phyloP scores from a whole-genome alignment of 2,113 vertebrate genomes.

The Pelvicachromis taeniatus region DNA sequence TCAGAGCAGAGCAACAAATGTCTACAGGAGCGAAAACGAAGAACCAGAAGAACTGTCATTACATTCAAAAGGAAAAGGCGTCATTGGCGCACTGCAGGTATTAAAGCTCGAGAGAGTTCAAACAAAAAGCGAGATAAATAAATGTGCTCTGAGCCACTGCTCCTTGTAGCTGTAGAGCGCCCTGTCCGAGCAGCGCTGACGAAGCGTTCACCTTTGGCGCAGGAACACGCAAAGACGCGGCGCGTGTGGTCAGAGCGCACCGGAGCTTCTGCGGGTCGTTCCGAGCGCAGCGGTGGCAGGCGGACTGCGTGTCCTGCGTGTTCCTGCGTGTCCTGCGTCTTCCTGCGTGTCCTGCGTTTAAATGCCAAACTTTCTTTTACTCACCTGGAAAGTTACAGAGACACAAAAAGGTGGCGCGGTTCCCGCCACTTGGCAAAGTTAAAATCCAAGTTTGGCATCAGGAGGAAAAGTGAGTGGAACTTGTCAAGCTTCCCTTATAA shows the following conservation, averaged over 20 bases:
- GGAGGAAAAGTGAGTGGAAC: conserved; percentile 56
- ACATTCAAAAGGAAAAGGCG: too few relatives aligned
- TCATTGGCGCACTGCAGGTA: too few relatives aligned
- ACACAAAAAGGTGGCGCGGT: conserved; percentile 31
- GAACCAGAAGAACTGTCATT: too few relatives aligned
- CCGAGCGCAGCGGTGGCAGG: neutral
- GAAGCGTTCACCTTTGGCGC: neutral
- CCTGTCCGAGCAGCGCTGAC: neutral
- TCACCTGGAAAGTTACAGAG: conserved; percentile 49
- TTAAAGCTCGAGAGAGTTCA: too few relatives aligned
- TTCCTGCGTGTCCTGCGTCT: too few relatives aligned
- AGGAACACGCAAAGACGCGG: neutral
- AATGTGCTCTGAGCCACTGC: neutral
- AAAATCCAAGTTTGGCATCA: conserved; percentile 52
- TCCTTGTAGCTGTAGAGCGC: neutral
- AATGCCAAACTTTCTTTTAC: neutral
- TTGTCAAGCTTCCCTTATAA: conserved; percentile 75
- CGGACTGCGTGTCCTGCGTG: neutral
- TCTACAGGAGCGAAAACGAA: too few relatives aligned
- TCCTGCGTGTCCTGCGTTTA: neutral
- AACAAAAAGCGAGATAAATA: too few relatives aligned
- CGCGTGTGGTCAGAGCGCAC: neutral
- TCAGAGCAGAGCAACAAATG: too few relatives aligned
- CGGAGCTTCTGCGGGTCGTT: neutral
- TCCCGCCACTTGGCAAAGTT: conserved; percentile 20